phyloP scores from a whole-genome alignment of 2,888 invertebrate genomes.

The Tinea semifulvella region DNA sequence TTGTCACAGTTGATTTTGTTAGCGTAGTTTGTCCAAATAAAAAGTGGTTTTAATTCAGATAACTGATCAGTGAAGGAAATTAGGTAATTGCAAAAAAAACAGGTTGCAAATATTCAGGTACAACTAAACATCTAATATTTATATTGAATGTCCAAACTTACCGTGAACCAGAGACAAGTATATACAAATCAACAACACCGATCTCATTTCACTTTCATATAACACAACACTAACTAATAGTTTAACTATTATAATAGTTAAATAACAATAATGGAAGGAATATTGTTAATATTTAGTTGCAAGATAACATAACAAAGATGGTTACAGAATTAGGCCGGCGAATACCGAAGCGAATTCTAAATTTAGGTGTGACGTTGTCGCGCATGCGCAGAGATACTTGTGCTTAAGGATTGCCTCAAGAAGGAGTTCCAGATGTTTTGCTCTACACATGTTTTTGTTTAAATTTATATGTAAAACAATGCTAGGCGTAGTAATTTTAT shows the following conservation, averaged over 20 bases:
- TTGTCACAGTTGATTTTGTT: too few relatives aligned
- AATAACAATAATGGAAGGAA: too few relatives aligned
- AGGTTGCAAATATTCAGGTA: too few relatives aligned
- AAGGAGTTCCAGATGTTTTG: conserved; percentile 4
- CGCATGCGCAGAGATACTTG: conserved; percentile 42
- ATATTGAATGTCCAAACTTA: background rate
- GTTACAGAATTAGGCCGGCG: conserved; percentile 44
- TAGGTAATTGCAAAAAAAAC: too few relatives aligned
- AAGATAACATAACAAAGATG: conserved; percentile 3
- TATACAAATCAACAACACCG: background rate
- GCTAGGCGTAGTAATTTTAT: too few relatives aligned
- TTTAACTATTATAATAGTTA: too few relatives aligned
- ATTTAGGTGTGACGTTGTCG: conserved; percentile 46
- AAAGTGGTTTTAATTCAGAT: too few relatives aligned
- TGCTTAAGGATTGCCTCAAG: conserved; percentile 6
- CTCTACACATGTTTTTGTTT: background rate
- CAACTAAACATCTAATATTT: too few relatives aligned
- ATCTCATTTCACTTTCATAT: conserved; percentile 6
- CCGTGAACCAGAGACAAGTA: background rate
- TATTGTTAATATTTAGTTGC: too few relatives aligned
- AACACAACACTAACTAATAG: too few relatives aligned
- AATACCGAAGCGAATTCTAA: conserved; percentile 50
- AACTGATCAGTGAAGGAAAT: too few relatives aligned
- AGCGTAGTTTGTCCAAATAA: too few relatives aligned
- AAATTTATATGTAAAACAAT: background rate